Conservation (phyloP, 2,888 invertebrate species). For the Brenthis daphne region DNA sequence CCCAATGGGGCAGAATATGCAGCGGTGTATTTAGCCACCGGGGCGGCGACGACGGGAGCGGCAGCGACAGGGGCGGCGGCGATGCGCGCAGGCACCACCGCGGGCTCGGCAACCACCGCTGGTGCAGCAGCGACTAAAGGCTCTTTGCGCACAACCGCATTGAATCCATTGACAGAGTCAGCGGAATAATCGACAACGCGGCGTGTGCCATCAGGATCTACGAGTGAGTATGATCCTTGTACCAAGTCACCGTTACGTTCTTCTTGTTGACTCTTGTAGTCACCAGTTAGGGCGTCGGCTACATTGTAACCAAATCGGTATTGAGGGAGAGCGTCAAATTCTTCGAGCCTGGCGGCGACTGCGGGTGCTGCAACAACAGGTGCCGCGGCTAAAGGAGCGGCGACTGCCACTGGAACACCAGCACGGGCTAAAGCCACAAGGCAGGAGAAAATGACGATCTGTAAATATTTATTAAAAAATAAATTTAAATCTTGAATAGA, state of each 20-base stretch:
- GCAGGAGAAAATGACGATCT: conserved; percentile 65
- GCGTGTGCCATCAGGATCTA: conserved; percentile 70
- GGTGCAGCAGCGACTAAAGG: conserved; percentile 58
- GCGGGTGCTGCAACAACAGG: conserved; percentile 52
- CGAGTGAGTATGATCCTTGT: conserved; percentile 69
- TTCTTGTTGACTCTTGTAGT: conserved; percentile 75
- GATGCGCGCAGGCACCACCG: conserved; percentile 50
- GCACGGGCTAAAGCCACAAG: conserved; percentile 60
- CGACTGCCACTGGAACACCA: conserved; percentile 52
- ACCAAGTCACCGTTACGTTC: conserved; percentile 81
- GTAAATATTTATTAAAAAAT: conserved; percentile 39
- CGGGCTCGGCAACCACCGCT: conserved; percentile 53
- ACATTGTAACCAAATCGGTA: conserved; percentile 78
- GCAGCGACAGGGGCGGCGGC: conserved; percentile 49
- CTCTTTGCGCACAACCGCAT: conserved; percentile 72
- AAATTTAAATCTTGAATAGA: neutral
- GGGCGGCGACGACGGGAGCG: conserved; percentile 44
- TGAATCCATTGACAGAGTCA: conserved; percentile 70
- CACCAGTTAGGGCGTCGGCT: conserved; percentile 72
- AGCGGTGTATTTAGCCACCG: conserved; percentile 52
- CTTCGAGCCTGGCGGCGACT: conserved; percentile 55
- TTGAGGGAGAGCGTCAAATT: conserved; percentile 81
- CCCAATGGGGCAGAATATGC: conserved; percentile 51
- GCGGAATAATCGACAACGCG: conserved; percentile 71
- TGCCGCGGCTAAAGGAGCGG: conserved; percentile 46